Evolutionary conservation across 1,140 invertebrate genomes (phyloP).

Genomic region (Drosophila murphyi): DNA sequence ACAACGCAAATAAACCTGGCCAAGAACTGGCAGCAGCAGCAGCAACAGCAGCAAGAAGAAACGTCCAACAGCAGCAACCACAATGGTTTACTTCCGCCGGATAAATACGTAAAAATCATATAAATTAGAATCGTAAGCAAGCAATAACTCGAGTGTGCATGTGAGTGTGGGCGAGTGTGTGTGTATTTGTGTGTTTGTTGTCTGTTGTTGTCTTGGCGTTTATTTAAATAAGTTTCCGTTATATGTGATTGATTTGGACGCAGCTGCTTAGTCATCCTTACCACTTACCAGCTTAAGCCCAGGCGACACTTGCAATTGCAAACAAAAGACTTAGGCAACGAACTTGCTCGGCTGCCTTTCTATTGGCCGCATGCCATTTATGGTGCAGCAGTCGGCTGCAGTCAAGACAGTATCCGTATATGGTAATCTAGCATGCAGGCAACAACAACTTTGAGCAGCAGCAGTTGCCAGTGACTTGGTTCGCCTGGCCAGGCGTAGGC

Average conservation of each 20-base stretch:
- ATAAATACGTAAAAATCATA: constrained; percentile 80
- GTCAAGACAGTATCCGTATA: constrained; percentile 25
- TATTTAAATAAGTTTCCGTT: constrained; percentile 58
- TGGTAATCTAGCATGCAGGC: constrained; percentile 29
- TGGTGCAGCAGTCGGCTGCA: constrained; percentile 19
- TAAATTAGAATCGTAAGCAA: constrained; percentile 71
- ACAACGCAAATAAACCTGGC: constrained; percentile 75
- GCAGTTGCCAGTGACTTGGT: constrained; percentile 20
- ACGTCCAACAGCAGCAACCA: constrained; percentile 41
- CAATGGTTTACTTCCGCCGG: constrained; percentile 79
- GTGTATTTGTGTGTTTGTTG: background rate
- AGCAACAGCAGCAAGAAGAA: constrained; percentile 22
- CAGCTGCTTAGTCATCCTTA: constrained; percentile 53
- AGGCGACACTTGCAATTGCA: constrained; percentile 28
- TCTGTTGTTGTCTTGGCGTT: constrained; percentile 9
- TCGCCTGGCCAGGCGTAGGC: constrained; percentile 57
- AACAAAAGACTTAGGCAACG: constrained; percentile 80
- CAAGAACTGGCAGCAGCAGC: constrained; percentile 43
- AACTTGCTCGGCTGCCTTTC: constrained; percentile 57
- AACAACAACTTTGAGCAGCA: constrained; percentile 3
- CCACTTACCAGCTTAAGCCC: constrained; percentile 43
- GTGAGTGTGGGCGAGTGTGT: background rate
- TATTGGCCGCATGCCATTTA: constrained; percentile 33
- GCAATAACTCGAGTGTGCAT: constrained; percentile 10
- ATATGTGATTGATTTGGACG: constrained; percentile 50